phyloP scores from a whole-genome alignment of 2,888 invertebrate genomes.

The Mamestra brassicae region DNA sequence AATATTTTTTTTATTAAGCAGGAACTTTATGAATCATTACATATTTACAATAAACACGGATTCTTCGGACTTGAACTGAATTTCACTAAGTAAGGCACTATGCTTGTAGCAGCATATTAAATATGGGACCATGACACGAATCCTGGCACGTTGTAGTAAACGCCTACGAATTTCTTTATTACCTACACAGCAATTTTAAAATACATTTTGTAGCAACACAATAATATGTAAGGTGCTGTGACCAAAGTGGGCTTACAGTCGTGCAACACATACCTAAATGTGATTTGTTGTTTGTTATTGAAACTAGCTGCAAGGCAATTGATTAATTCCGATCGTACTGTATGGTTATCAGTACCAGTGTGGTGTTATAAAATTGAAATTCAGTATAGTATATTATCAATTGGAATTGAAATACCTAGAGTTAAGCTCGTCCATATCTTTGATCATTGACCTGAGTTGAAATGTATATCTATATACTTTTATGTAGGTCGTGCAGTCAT shows the following conservation, averaged over 20 bases:
- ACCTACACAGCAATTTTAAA: neutral
- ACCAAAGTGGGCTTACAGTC: slow-evolving; percentile 38
- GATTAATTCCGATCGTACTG: slow-evolving; percentile 43
- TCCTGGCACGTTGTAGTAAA: neutral
- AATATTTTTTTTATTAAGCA: neutral
- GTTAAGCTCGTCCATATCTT: slow-evolving; percentile 6
- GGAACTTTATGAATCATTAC: neutral
- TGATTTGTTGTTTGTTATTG: slow-evolving; percentile 49
- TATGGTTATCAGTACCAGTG: slow-evolving; percentile 49
- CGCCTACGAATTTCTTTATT: neutral
- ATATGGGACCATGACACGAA: slow-evolving; percentile 7
- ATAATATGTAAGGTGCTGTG: slow-evolving; percentile 45
- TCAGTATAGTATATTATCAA: slow-evolving; percentile 27
- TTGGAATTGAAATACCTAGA: slow-evolving; percentile 17
- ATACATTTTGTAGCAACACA: slow-evolving; percentile 15
- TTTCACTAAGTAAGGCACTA: slow-evolving; percentile 20
- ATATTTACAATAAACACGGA: neutral
- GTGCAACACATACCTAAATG: slow-evolving; percentile 36
- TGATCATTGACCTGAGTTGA: slow-evolving; percentile 1
- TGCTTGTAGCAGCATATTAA: slow-evolving; percentile 1
- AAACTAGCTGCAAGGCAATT: slow-evolving; percentile 32
- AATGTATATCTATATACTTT: neutral
- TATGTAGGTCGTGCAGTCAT: neutral
- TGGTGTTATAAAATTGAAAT: slow-evolving; percentile 43
- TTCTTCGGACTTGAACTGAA: slow-evolving; percentile 20